phyloP scores from a whole-genome alignment of 2,797 vertebrate species.

The Cephalopachus bancanus region DNA sequence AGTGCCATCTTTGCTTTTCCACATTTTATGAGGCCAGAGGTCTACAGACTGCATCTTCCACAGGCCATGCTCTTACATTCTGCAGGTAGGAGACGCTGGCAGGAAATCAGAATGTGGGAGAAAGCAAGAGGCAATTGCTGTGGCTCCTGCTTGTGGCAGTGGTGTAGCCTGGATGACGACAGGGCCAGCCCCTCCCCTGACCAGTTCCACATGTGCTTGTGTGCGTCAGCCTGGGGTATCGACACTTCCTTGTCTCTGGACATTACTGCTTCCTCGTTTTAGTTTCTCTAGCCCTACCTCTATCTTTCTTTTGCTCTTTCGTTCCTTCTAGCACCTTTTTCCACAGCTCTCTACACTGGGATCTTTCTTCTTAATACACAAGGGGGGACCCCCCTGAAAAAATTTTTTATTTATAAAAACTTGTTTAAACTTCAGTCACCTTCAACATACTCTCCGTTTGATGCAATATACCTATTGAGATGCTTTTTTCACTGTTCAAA shows the following conservation, averaged over 20 bases:
- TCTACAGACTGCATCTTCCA: not conserved
- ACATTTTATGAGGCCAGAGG: not conserved
- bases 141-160: not conserved
- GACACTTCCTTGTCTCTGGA: not conserved
- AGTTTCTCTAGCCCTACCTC: not conserved
- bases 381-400: too few relatives aligned
- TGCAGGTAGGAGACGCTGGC: not conserved
- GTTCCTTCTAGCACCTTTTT: not conserved
- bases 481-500: too few relatives aligned
- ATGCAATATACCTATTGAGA: too few relatives aligned
- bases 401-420: too few relatives aligned
- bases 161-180: fast-evolving
- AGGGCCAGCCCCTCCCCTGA: not conserved
- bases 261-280: not conserved
- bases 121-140: not conserved
- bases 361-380: not conserved
- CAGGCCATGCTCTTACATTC: not conserved
- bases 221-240: not conserved
- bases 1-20: not conserved
- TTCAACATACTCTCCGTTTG: too few relatives aligned
- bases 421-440: too few relatives aligned
- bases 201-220: not conserved
- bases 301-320: not conserved
- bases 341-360: not conserved
- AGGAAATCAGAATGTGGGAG: not conserved